Evolutionary conservation across 2,797 vertebrate species (phyloP), one percentile per base, ranked within the genome.

Genomic region (Nannoperca australis): DNA sequence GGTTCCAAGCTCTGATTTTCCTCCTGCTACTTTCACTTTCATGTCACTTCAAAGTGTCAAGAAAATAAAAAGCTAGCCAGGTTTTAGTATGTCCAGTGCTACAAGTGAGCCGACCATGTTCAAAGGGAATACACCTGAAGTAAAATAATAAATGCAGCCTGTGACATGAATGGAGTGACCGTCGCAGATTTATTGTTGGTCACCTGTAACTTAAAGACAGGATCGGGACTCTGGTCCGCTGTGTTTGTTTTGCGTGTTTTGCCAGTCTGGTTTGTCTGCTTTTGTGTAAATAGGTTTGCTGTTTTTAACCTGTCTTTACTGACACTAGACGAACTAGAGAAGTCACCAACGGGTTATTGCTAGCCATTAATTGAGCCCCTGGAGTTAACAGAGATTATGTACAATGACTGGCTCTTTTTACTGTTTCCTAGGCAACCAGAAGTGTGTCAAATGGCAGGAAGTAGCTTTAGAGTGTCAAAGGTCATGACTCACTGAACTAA

Each of bases 41-140:
- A 73, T 62, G 27, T 14, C 18, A 73, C 64, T 72, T 85, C 32
- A 78, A 81, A 85, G 70, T 60, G 44, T n/a, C 14, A 47, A 45
- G 14, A 58, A 79, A 72, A 49, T 54, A 7, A 47, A 50, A 47
- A 20, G 11, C 20, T 62, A 15, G 17, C 8, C 30, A 22, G 32
- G 42, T 64, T 53, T 58, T 50, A 30, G 7, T 54, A 5, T 53
- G 24, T 65, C 10, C 17, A 15, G 12, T 27, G 63, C 34, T 53
- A 14, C 64, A 53, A 74, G 45, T 30, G 4, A 76, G 12, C 40
- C 22, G 20, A 65, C 56, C 5, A 5, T 40, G 15, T 69, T 55
- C 11, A n/a, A 55, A 50, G 42, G 45, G 2, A 63, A 70, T 17
- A 27, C 18, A 8, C 24, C 24, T 51, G 10, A 50, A 30, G 3